These are phyloP conservation scores for Phylloscopus trochilus DNA, from an alignment of 2,113 vertebrate genomes.

Conservation along the genomic window DNA sequence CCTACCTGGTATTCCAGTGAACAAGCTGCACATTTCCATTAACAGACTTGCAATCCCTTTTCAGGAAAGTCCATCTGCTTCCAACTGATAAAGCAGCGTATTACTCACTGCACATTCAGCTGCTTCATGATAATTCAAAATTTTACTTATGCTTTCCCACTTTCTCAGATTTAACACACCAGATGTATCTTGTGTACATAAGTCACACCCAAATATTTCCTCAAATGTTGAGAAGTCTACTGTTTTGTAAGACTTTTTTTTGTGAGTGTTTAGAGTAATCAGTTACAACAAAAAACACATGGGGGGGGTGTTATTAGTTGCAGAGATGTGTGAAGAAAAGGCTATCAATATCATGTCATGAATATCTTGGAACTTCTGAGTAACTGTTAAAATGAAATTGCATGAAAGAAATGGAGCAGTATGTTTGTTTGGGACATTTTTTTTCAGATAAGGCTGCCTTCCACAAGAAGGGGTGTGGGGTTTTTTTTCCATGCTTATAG, in stretches of 20 bases:
- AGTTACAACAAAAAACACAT: neutral
- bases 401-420: neutral
- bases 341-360: rapidly evolving
- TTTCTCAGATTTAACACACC: neutral
- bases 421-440: neutral
- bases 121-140: neutral
- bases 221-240: neutral
- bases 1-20: neutral
- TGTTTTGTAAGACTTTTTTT: neutral
- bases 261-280: neutral
- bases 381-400: neutral
- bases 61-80: neutral
- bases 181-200: neutral
- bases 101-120: neutral
- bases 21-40: neutral
- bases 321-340: neutral
- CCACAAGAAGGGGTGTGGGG: rapidly evolving
- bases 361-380: neutral
- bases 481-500: neutral
- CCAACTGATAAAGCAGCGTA: slow-evolving; percentile 9
- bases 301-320: neutral
- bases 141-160: neutral
- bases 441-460: neutral
- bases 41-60: neutral
- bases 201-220: neutral